Conservation (phyloP, 2,797 vertebrate genomes). For the Oreortyx pictus region DNA sequence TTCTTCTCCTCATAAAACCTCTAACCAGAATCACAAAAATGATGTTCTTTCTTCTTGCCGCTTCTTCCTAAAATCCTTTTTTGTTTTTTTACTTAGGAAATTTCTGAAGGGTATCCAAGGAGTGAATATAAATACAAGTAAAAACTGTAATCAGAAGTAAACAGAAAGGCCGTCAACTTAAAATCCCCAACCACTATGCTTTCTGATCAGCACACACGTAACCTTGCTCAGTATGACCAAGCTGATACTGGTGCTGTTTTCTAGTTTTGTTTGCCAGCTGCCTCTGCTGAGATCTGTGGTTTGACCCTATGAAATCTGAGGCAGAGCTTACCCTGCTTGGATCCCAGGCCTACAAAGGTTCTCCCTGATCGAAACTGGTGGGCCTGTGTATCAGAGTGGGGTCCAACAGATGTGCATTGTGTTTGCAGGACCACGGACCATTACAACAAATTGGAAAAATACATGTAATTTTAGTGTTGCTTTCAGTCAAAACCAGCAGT, state of each 20-base stretch:
- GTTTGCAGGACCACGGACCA: neutral
- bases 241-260: neutral
- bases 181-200: neutral
- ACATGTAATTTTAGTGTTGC: neutral
- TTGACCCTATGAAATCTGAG: neutral
- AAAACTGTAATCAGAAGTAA: slow-evolving; percentile 31
- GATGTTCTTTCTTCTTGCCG: neutral
- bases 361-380: fast-evolving
- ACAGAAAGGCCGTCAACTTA: neutral
- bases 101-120: neutral
- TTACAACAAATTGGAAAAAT: neutral
- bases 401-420: neutral
- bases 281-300: neutral
- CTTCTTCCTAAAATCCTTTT: neutral
- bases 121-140: neutral
- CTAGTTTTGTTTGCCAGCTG: neutral
- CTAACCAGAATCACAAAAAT: neutral
- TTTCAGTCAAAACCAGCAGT: neutral
- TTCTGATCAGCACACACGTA: neutral
- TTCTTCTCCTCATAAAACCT: neutral
- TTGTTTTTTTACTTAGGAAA: neutral
- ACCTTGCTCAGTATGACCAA: neutral
- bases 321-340: neutral
- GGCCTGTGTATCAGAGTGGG: neutral
- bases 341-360: neutral